Base-by-base conservation (phyloP, 1,140 invertebrate species). In the Pentalonia nigronervosa region DNA sequence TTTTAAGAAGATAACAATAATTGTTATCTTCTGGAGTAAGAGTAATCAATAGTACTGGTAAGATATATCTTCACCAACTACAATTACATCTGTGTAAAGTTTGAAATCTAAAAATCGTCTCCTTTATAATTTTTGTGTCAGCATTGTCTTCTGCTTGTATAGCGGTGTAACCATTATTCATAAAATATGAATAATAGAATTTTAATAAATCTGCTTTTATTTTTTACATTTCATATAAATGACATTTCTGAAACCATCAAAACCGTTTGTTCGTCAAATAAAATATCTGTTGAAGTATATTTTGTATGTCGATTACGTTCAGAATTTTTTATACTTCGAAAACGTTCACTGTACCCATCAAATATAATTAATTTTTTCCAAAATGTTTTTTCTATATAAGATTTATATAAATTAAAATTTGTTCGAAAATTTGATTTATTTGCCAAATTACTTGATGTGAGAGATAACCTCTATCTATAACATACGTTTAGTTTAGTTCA, bases 391-490 rank as follows among this genome's bases (percentile, higher is more conserved):
- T 14, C n/a, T 17, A 94, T 90, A 81, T 94, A 94, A 47, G 25
- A 20, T 25, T 94, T 11, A 83, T 94, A 94, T 56, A 90, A 81
- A 30, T 93, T 4, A 21, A 76, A 93, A 94, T 94, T 7, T 67
- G 30, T 23, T 91, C 89, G 34, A 94, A 94, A 34, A 91, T 94
- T 76, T 91, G 36, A 81, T 94, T 93, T 67, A 89, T 53, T 14
- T 94, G 76, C 94, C 94, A 94, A 2, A 94, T 84, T 47, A 94
- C 93, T 91, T 81, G 93, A 76, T 94, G 94, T 30, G 94, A 83
- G 21, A 94, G 89, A 81, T 93, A 94, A 56, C 94, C 94, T 48
- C 94, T 94, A 91, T 94, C 94, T 23, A 94, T 84, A 23, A 94
- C 86, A 50, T 94, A 90, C 0, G 21, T 86, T 86, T 86, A 47